These are phyloP conservation scores for Harpegnathos saltator DNA, from an alignment of 1,140 invertebrate genomes.

Conservation along the genomic window DNA sequence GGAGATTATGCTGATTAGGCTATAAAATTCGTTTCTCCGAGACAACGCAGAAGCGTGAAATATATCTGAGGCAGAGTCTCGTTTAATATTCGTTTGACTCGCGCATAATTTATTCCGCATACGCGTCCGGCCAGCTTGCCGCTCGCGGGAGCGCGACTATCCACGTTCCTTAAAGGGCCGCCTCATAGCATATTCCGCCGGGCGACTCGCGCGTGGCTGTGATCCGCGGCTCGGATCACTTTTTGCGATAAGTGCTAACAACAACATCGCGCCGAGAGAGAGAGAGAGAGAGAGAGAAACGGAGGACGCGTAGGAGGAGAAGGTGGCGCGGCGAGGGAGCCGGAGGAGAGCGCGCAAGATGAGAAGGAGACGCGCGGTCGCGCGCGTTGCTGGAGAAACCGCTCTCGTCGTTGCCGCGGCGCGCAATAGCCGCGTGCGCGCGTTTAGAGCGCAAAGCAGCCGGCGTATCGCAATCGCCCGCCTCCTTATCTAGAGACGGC, in stretches of 20 bases:
- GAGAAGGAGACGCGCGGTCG: conserved; percentile 11
- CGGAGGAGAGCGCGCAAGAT: background rate
- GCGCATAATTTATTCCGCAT: conserved; percentile 9
- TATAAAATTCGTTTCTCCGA: conserved; percentile 14
- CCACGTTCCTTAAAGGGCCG: conserved; percentile 64
- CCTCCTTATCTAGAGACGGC: conserved; percentile 77
- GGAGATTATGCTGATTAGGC: background rate
- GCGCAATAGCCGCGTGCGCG: conserved; percentile 67
- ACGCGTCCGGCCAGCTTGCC: background rate
- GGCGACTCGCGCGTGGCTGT: conserved; percentile 63
- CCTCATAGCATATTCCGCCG: conserved; percentile 69
- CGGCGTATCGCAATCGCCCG: conserved; percentile 72
- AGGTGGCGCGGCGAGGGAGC: background rate
- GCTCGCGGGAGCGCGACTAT: conserved; percentile 18
- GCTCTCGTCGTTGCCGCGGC: conserved; percentile 35
- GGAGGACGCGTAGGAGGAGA: no score
- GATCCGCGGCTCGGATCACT: conserved; percentile 67
- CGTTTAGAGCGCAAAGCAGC: conserved; percentile 70
- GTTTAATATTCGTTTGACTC: conserved; percentile 6
- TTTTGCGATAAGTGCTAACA: conserved; percentile 75
- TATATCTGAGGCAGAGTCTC: background rate
- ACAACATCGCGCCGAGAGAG: conserved; percentile 67
- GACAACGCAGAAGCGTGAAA: background rate
- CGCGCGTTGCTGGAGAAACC: background rate
- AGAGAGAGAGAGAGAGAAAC: conserved; percentile 26